Evolutionary conservation across 2,888 invertebrate species (phyloP).

Genomic region (Lasioglossum lativentre): DNA sequence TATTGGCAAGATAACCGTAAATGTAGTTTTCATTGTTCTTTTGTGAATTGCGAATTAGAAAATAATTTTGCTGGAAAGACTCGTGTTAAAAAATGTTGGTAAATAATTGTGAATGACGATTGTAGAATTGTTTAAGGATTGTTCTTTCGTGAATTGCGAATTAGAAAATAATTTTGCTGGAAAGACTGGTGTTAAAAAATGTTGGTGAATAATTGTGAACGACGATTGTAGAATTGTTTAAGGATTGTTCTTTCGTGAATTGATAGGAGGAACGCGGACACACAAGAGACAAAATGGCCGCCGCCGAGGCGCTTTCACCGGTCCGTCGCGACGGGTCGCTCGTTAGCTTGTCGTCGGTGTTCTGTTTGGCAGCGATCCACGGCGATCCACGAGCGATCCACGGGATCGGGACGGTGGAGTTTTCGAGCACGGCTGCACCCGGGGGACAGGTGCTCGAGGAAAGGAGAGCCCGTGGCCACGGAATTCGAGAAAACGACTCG

Average conservation of each 20-base stretch:
- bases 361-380: not conserved
- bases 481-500: constrained; percentile 38
- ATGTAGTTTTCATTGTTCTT: no score
- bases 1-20: no score
- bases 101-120: no score
- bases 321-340: constrained; percentile 2
- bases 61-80: no score
- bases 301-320: constrained; percentile 1
- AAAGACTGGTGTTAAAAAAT: no score
- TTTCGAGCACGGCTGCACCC: constrained; percentile 26
- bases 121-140: no score
- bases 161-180: no score
- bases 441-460: not conserved
- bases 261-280: not conserved
- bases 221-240: no score
- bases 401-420: not conserved
- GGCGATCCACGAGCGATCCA: not conserved
- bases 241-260: not conserved
- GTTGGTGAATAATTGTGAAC: no score
- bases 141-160: not conserved
- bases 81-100: no score
- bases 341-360: not conserved
- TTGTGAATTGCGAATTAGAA: not conserved
- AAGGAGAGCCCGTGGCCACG: not conserved
- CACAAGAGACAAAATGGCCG: not conserved